These are phyloP conservation scores for Dynastes maya DNA, from an alignment of 2,888 invertebrate genomes.

Conservation along the genomic window DNA sequence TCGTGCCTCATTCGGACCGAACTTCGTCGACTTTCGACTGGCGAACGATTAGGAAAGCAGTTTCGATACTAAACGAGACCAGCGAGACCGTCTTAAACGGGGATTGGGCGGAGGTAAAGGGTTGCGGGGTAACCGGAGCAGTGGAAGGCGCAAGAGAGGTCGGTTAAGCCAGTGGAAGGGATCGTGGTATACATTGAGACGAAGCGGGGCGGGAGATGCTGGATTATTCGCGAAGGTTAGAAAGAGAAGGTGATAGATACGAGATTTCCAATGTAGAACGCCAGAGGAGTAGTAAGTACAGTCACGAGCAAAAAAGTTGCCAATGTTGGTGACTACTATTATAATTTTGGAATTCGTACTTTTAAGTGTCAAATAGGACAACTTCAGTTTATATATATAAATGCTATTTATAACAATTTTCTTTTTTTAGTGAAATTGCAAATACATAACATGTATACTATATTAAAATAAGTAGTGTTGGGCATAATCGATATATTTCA, in stretches of 20 bases:
- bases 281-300: background rate
- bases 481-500: too few relatives aligned
- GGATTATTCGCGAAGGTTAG: background rate
- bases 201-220: too few relatives aligned
- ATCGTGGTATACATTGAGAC: background rate
- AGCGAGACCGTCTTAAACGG: background rate
- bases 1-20: constrained; percentile 53
- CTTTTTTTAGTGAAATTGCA: too few relatives aligned
- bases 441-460: too few relatives aligned
- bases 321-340: background rate
- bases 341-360: constrained; percentile 9
- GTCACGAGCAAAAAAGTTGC: constrained; percentile 2
- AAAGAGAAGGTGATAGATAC: background rate
- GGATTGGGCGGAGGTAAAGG: constrained; percentile 13
- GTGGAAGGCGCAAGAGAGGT: background rate
- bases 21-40: background rate
- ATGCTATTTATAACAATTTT: too few relatives aligned
- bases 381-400: too few relatives aligned
- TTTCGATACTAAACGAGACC: constrained; percentile 58
- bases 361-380: background rate
- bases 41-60: constrained; percentile 59
- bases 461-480: too few relatives aligned
- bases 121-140: background rate
- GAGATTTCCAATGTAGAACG: background rate
- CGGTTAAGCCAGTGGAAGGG: background rate